Conservation (phyloP, 30 jellyfish, hydroid and myxozoan species). For the Catostylus mosaicus region DNA sequence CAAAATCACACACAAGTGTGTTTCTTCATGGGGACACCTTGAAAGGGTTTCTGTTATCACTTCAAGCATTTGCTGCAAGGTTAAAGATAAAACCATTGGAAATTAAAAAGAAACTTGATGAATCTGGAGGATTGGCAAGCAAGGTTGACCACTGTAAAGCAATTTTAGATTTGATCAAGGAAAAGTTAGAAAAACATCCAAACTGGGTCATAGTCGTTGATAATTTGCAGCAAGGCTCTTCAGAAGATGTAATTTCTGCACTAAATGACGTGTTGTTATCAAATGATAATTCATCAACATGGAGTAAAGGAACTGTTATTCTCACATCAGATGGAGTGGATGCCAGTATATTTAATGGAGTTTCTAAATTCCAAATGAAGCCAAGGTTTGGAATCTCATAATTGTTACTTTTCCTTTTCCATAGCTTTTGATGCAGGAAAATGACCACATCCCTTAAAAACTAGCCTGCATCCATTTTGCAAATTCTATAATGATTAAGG, state of each 20-base stretch:
- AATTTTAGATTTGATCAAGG: slow-evolving; percentile 71
- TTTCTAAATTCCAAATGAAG: slow-evolving; percentile 23
- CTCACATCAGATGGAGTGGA: slow-evolving; percentile 33
- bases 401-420: no score
- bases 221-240: slow-evolving; percentile 74
- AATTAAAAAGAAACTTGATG: slow-evolving; percentile 53
- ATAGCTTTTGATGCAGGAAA: no score
- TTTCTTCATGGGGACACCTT: slow-evolving; percentile 70
- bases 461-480: no score
- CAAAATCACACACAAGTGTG: slow-evolving; percentile 80
- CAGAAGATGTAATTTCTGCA: slow-evolving; percentile 56
- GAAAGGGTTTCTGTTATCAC: slow-evolving; percentile 73
- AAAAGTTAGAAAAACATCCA: slow-evolving; percentile 83
- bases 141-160: slow-evolving; percentile 61
- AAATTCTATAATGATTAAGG: no score
- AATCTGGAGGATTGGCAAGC: not conserved
- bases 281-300: slow-evolving; percentile 24
- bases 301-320: slow-evolving; percentile 50
- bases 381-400: slow-evolving; percentile 46
- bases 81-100: slow-evolving; percentile 68
- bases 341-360: not conserved
- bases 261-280: slow-evolving; percentile 47
- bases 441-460: no score
- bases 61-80: slow-evolving; percentile 86
- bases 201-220: slow-evolving; percentile 93